These are phyloP conservation scores for Tetrao urogallus DNA, from an alignment of 2,113 vertebrate species.

Conservation along the genomic window DNA sequence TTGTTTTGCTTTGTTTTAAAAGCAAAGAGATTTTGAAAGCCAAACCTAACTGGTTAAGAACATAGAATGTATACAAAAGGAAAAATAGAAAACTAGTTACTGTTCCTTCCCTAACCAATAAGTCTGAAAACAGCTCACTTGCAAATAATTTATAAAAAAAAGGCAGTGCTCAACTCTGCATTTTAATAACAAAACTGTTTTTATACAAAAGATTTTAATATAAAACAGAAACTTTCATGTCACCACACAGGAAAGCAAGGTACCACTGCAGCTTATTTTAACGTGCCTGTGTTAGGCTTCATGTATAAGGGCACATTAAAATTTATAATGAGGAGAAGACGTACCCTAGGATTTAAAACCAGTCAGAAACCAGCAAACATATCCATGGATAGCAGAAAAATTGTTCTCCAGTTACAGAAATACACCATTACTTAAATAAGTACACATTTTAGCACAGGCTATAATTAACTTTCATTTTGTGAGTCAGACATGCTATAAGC, in stretches of 20 bases:
- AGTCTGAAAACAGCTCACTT: neutral
- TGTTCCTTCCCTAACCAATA: neutral
- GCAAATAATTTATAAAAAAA: neutral
- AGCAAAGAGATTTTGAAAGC: neutral
- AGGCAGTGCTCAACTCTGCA: neutral
- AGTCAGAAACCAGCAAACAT: neutral
- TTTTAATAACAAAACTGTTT: neutral
- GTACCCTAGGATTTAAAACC: neutral
- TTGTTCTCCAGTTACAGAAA: neutral
- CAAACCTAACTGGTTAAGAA: neutral
- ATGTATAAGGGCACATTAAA: neutral
- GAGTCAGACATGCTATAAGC: neutral
- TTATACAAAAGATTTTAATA: neutral
- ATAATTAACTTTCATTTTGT: neutral
- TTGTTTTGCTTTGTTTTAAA: neutral
- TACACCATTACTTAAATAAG: neutral
- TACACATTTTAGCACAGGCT: neutral
- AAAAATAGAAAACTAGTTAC: neutral
- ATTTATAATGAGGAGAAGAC: neutral
- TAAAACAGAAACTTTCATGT: neutral
- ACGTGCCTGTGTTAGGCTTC: neutral
- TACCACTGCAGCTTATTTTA: neutral
- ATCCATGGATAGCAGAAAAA: neutral
- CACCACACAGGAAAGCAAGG: neutral
- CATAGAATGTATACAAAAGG: neutral